Percentiles rank a stretch among this genome's conserved stretches.
phyloP scores from a whole-genome alignment of 2,113 vertebrate species.

The Phaethornis superciliosus region DNA sequence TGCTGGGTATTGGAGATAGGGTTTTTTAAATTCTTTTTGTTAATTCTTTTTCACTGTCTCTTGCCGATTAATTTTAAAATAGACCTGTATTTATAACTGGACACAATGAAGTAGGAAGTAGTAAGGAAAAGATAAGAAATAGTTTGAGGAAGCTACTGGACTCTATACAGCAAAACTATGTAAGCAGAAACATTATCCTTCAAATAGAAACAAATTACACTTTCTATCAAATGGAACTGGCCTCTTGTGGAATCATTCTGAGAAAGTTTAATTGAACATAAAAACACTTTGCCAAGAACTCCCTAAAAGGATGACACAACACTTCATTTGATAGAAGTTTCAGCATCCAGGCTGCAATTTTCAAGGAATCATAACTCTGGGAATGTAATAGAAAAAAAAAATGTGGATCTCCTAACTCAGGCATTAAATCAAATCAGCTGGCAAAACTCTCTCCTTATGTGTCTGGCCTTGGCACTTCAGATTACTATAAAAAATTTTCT shows the following conservation, averaged over 20 bases:
- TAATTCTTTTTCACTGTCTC: neutral
- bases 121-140: neutral
- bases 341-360: neutral
- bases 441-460: neutral
- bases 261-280: neutral
- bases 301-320: neutral
- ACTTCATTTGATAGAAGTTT: neutral
- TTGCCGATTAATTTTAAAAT: neutral
- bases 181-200: neutral
- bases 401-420: neutral
- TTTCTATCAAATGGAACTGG: neutral
- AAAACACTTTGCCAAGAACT: neutral
- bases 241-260: neutral
- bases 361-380: neutral
- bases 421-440: neutral
- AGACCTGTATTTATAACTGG: neutral
- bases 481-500: neutral
- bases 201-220: neutral
- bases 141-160: neutral
- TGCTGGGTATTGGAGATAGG: neutral
- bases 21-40: neutral
- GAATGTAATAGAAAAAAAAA: neutral
- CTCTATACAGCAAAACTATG: neutral
- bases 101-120: neutral
- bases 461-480: neutral